Conservation (phyloP, 1,140 invertebrate species). For the Adoxophyes honmai region DNA sequence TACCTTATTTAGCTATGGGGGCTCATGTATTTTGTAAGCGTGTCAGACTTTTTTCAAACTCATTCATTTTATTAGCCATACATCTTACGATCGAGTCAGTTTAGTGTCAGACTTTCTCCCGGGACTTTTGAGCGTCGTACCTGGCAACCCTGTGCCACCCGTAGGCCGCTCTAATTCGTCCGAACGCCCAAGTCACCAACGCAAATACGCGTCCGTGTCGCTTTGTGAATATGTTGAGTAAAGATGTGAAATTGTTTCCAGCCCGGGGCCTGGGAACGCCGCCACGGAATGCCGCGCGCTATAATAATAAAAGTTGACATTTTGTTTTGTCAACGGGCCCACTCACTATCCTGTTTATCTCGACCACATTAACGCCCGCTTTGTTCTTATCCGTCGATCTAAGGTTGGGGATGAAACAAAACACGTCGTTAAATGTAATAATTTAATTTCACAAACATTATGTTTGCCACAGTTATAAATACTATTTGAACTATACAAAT, state of each 20-base stretch:
- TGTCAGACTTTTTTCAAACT: too few species aligned
- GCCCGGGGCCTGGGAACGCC: conserved; percentile 54
- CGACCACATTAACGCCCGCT: too few species aligned
- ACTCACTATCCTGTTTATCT: too few species aligned
- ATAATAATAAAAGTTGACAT: conserved; percentile 11
- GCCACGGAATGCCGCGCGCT: conserved; percentile 16
- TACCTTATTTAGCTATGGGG: too few species aligned
- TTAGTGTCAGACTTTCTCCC: too few species aligned
- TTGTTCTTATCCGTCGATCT: too few species aligned
- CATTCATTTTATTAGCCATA: too few species aligned
- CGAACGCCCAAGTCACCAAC: conserved; percentile 59
- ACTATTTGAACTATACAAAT: conserved; percentile 75
- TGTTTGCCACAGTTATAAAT: conserved; percentile 68
- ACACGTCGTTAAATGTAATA: conserved; percentile 41
- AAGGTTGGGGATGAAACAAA: conserved; percentile 7
- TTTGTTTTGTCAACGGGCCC: neutral
- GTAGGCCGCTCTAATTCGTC: conserved; percentile 59
- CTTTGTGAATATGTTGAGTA: conserved; percentile 64
- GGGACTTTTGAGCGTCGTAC: too few species aligned
- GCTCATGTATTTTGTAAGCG: too few species aligned
- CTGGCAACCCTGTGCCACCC: neutral
- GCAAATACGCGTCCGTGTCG: conserved; percentile 60
- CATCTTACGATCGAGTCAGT: too few species aligned
- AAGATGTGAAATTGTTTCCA: conserved; percentile 71
- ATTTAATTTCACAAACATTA: conserved; percentile 72